phyloP scores from a whole-genome alignment of 2,888 invertebrate genomes.

The Lamproptera curius region DNA sequence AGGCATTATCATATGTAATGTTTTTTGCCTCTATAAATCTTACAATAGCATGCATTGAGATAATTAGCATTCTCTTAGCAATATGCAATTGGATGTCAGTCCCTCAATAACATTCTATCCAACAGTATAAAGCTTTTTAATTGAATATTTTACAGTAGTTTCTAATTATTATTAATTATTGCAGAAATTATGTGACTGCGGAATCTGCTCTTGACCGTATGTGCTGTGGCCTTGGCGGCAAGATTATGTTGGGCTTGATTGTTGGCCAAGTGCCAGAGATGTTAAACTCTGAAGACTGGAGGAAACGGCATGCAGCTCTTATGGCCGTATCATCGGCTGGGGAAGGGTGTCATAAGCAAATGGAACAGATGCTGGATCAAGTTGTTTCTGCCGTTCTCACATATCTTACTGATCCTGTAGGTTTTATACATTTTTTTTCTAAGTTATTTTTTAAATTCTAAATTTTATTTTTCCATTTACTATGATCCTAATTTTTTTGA shows the following conservation, averaged over 20 bases:
- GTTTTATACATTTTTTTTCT: slow-evolving; percentile 34
- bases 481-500: too few relatives aligned
- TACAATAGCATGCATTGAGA: slow-evolving; percentile 61
- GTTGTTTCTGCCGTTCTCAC: slow-evolving; percentile 94
- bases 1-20: slow-evolving; percentile 22
- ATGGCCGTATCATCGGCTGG: slow-evolving; percentile 99
- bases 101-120: slow-evolving; percentile 53
- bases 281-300: slow-evolving; percentile 91
- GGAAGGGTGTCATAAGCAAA: slow-evolving; percentile 99
- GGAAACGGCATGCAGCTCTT: slow-evolving; percentile 95
- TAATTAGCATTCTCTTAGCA: slow-evolving; percentile 64
- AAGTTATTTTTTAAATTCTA: too few relatives aligned
- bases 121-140: too few relatives aligned
- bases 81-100: slow-evolving; percentile 65
- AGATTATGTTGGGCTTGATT: slow-evolving; percentile 93
- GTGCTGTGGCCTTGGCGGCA: slow-evolving; percentile 97
- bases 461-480: too few relatives aligned
- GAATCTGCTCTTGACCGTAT: slow-evolving; percentile 98
- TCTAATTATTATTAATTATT: slow-evolving; percentile 30
- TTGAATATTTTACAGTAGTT: neutral
- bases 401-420: slow-evolving; percentile 89
- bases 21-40: slow-evolving; percentile 40
- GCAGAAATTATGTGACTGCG: slow-evolving; percentile 94
- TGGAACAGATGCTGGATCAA: slow-evolving; percentile 96
- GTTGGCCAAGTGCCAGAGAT: slow-evolving; percentile 91